Conservation (phyloP, 2,888 invertebrate genomes). For the Microplitis deprimator region DNA sequence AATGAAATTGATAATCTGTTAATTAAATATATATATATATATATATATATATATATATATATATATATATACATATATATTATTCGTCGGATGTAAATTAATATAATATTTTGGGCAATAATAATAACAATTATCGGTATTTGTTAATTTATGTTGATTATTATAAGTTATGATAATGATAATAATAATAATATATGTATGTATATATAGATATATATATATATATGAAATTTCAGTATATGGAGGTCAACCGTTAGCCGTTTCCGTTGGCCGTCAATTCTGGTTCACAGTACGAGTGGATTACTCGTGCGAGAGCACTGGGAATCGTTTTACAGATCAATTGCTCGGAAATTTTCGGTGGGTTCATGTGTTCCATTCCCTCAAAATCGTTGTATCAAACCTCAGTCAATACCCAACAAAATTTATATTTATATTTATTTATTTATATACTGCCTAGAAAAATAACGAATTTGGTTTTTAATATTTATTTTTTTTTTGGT, state of each 20-base stretch:
- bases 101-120: not conserved
- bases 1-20: not conserved
- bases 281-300: conserved; percentile 17
- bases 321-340: conserved; percentile 22
- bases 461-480: not conserved
- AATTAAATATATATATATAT: not conserved
- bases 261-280: conserved; percentile 19
- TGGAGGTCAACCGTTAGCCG: conserved; percentile 1
- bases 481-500: not conserved
- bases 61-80: not conserved
- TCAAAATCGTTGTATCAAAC: conserved; percentile 9
- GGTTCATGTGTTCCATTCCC: conserved; percentile 11
- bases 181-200: not conserved
- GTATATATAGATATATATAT: not conserved
- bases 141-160: not conserved
- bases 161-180: not conserved
- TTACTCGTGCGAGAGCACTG: conserved; percentile 17
- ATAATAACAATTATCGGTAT: not conserved
- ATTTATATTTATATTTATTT: not conserved
- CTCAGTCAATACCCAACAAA: conserved; percentile 1
- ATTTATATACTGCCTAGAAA: not conserved
- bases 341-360: conserved; percentile 18
- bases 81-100: not conserved
- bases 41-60: not conserved
- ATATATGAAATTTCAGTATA: not conserved